phyloP scores from a whole-genome alignment of 2,113 vertebrate genomes.

The Sarotherodon lohbergeri region DNA sequence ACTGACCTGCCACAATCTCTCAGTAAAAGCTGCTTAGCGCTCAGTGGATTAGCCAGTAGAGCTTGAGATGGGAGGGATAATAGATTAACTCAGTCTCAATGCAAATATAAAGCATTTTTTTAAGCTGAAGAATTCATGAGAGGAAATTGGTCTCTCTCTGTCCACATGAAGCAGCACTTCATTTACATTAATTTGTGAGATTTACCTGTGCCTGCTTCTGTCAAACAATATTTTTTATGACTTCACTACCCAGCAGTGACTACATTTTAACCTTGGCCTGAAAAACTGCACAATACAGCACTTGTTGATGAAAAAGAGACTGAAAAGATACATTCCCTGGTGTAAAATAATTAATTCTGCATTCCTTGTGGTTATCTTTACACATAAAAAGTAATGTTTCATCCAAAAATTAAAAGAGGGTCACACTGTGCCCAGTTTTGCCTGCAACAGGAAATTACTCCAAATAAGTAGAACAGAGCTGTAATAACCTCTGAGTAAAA shows the following conservation, averaged over 20 bases:
- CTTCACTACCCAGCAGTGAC: neutral
- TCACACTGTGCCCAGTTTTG: neutral
- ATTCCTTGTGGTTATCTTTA: neutral
- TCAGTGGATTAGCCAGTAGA: constrained; percentile 41
- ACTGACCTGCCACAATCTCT: constrained; percentile 15
- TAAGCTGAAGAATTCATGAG: neutral
- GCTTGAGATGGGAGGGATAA: constrained; percentile 5
- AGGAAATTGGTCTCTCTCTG: neutral
- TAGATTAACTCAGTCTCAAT: neutral
- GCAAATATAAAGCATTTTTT: neutral
- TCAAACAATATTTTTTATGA: neutral
- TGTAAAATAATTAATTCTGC: neutral
- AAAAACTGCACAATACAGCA: neutral
- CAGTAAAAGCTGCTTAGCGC: constrained; percentile 54
- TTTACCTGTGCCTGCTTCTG: neutral
- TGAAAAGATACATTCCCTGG: neutral
- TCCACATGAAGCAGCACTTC: neutral
- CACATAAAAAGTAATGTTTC: neutral
- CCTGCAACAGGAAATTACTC: neutral
- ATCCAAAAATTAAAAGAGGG: neutral
- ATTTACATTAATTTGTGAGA: neutral
- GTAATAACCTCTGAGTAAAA: constrained; percentile 2
- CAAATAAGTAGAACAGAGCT: neutral
- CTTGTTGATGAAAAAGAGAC: neutral
- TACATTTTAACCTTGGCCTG: neutral